These are phyloP conservation scores for Chrysocyon brachyurus DNA, from an alignment of 2,797 vertebrate genomes.

Conservation along the genomic window DNA sequence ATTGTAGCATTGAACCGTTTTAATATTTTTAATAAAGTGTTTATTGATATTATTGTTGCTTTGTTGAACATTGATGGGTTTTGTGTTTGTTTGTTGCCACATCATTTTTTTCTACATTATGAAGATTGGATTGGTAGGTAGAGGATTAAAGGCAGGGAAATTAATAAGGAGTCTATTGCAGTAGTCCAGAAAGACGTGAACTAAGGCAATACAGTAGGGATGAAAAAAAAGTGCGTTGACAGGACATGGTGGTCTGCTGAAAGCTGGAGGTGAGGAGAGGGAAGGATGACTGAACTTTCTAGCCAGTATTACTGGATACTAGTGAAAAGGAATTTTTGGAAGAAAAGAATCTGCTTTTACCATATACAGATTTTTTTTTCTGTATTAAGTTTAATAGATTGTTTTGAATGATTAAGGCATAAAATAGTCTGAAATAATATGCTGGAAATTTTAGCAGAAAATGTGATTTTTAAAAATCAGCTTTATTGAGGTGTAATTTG, in stretches of 20 bases:
- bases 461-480: neutral
- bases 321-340: neutral
- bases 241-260: neutral
- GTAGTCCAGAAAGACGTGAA: slow-evolving; percentile 6
- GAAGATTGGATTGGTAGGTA: neutral
- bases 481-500: neutral
- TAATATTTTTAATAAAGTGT: slow-evolving; percentile 21
- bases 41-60: neutral
- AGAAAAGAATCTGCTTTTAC: neutral
- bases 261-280: neutral
- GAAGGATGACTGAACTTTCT: neutral
- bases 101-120: neutral
- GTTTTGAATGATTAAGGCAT: slow-evolving; percentile 19
- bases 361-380: neutral
- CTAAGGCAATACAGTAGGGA: neutral
- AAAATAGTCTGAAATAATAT: slow-evolving; percentile 18
- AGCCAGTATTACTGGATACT: neutral
- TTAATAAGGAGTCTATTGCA: neutral
- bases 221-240: neutral
- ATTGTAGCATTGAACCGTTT: neutral
- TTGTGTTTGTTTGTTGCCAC: neutral
- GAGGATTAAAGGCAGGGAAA: slow-evolving; percentile 20
- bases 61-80: neutral
- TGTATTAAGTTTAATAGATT: slow-evolving; percentile 2
- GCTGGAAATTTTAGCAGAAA: neutral